phyloP scores from a whole-genome alignment of 2,797 vertebrate genomes.

The Enteromius fasciolatus region DNA sequence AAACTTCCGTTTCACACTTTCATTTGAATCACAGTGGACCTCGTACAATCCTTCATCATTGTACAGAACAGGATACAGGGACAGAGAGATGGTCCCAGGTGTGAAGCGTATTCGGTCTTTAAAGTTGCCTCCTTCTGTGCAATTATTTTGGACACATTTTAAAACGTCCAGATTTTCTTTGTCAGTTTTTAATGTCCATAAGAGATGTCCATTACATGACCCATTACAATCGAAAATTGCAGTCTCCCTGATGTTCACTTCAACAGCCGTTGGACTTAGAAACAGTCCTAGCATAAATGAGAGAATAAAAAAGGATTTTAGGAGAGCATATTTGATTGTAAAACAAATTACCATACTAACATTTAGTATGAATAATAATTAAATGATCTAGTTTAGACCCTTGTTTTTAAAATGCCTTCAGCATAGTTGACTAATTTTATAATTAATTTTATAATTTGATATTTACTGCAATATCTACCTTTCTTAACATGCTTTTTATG shows the following conservation, averaged over 20 bases:
- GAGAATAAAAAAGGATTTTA: background rate
- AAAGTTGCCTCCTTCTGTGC: conserved; percentile 1
- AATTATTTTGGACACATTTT: background rate
- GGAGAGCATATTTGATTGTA: background rate
- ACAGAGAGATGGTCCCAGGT: background rate
- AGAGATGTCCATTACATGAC: background rate
- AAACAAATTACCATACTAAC: background rate
- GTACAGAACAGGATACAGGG: background rate
- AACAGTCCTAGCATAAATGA: background rate
- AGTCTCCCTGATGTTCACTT: background rate
- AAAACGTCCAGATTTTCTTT: background rate
- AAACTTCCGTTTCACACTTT: too few species aligned
- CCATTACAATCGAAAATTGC: background rate
- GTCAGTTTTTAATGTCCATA: background rate
- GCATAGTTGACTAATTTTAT: too few species aligned
- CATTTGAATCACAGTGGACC: background rate
- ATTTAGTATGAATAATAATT: background rate
- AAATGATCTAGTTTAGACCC: background rate
- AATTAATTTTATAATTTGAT: background rate
- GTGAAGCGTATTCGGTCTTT: background rate
- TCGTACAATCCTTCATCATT: conserved; percentile 35
- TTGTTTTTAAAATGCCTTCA: background rate
- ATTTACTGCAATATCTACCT: background rate
- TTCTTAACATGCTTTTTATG: background rate
- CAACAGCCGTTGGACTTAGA: background rate